A percentile compares a stretch with the other conserved stretches of the same genome.
Evolutionary conservation across 2,113 vertebrate genomes (phyloP).

Genomic region (Phylloscopus trochiloides): DNA sequence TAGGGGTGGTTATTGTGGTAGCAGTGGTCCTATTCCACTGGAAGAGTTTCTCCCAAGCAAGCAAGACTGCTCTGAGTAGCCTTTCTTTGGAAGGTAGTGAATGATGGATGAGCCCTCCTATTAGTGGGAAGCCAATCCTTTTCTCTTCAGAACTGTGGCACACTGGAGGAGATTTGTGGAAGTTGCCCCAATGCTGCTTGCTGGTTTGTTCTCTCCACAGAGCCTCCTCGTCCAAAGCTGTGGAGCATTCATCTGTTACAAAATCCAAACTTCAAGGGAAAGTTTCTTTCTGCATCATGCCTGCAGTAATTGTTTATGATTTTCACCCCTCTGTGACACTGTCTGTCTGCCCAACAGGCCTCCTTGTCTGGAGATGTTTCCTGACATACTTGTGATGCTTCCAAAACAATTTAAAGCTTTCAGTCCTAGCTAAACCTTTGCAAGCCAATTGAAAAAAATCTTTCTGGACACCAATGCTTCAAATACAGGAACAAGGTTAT

Average conservation of each 20-base stretch:
- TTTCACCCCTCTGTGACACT: neutral
- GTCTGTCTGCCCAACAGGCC: neutral
- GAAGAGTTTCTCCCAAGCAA: neutral
- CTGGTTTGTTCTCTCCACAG: neutral
- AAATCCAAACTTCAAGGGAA: neutral
- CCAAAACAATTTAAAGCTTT: neutral
- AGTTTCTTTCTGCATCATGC: neutral
- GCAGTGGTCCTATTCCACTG: neutral
- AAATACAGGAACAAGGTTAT: neutral
- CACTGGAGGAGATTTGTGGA: neutral
- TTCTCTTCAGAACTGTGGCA: neutral
- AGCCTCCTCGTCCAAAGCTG: neutral
- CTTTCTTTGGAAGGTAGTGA: neutral
- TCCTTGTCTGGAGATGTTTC: neutral
- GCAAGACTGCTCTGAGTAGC: neutral
- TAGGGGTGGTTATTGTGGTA: neutral
- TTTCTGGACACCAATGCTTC: neutral
- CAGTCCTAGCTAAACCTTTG: neutral
- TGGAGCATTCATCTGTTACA: neutral
- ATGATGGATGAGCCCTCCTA: rapidly evolving
- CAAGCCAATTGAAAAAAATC: neutral
- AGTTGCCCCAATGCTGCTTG: neutral
- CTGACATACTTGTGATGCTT: neutral
- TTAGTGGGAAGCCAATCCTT: neutral
- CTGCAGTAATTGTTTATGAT: neutral